Base-by-base conservation (phyloP, 2,113 vertebrate genomes). In the Paramormyrops kingsleyae region DNA sequence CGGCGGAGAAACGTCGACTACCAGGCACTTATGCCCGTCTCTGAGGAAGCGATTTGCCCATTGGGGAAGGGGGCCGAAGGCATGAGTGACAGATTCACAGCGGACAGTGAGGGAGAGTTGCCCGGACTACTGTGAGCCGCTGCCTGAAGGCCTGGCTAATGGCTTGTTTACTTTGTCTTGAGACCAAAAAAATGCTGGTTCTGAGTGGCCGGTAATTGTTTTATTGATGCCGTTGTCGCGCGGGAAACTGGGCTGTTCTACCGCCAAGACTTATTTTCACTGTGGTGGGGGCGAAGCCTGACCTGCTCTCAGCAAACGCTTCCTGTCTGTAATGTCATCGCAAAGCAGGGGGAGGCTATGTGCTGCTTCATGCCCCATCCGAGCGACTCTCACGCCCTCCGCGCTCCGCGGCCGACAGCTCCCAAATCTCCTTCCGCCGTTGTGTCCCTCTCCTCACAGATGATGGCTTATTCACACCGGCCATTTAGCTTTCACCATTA, bases 401-500 rank as follows among this genome's bases (percentile, higher is more conserved):
- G 4, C 6, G 15, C 27, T 84, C 31, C n/a, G 13, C 91, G 85
- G 83, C 70, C 94, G 95, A 94, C 92, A 94, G 93, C 92, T 90
- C 91, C 90, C 91, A 91, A 53, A 91, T 77, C 91, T 90, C 91
- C 91, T 93, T 93, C 92, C 39, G 90, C 93, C 90, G 88, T 89
- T 47, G 47, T 92, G 92, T 93, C 13, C 70, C 7, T 77, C 31
- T 39, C 93, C 94, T 91, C 87, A 87, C 92, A 92, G 94, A 74
- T 89, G 92, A 90, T 92, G 90, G 92, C 83, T 92, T 92, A 93
- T 94, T 90, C 93, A 92, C 94, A 93, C 92, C 17, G 91, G 92
- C 93, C 92, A 93, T 94, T 94, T 95, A 94, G 95, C 95, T 95
- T 95, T 95, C 94, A 94, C 93, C 94, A 94, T 94, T 95, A 94